Evolutionary conservation across 2,888 invertebrate genomes (phyloP), one percentile per base, ranked within the genome.

Genomic region (Metacarcinus magister): DNA sequence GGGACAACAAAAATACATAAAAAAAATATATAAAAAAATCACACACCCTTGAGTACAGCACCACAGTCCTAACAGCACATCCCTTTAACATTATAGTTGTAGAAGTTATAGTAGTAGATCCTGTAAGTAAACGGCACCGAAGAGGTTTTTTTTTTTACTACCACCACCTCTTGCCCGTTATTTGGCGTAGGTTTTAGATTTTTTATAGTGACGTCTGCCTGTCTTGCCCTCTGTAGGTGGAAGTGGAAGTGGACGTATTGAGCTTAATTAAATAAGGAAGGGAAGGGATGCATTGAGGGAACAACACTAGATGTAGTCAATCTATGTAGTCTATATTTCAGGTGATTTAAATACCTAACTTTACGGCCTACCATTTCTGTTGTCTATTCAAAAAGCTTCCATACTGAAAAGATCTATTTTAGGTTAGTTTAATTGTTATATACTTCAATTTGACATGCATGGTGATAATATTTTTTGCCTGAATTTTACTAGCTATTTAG

Each of bases 281-380:
- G 10, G 13, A 28, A 13, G 82, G 32, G 32, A 32, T 82, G 32
- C 8, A 32, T 16, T 32, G 8, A 82, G 82, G 32, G 82, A 13
- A 32, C 28, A 82, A 32, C 82, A 32, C 0, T 82, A 23, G 7
- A n/a, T 67, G 67, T 67, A 67, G 2, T 67, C n/a, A 67, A n/a
- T n/a, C n/a, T 67, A n/a, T 67, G 67, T n/a, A 67, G 67, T 23
- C 67, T 67, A 67, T 67, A 67, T 67, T 67, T 67, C 67, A 67
- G 67, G 67, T 67, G n/a, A 7, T 67, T 7, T 67, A 19, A n/a
- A 19, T 67, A 67, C 4, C 39, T n/a, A 67, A 67, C 67, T 54
- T 54, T 23, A 23, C 7, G 67, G 0, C 67, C 23, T 67, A n/a
- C 67, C 23, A 67, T n/a, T 39, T 67, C 67, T 67, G 67, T 67